Evolutionary conservation across 1,140 invertebrate species (phyloP), one percentile per base, ranked within the genome.

Genomic region (Scaptodrosophila lebanonensis): DNA sequence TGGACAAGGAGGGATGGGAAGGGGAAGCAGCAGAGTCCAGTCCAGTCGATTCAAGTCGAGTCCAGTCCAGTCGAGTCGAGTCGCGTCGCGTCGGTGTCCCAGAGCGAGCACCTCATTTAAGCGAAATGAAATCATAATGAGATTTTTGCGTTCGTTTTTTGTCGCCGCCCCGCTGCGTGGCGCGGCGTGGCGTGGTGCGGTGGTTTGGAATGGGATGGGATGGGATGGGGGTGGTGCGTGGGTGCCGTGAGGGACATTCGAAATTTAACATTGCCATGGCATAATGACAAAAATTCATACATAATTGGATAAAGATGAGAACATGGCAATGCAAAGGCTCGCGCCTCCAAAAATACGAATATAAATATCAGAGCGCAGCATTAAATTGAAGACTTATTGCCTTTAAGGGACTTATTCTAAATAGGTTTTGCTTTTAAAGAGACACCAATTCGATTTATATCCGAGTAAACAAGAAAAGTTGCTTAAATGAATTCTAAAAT

Each of bases 121-220:
- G 66, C 79, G 73, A 84, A 84, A 84, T 84, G 79, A 84, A 84
- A 84, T 84, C 79, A 83, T 84, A 84, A 84, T 84, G 79, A 84
- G 79, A 84, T 84, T 84, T 79, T 79, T 76, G 71, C 71, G 75
- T 82, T 79, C 60, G 64, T 72, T 70, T 76, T 76, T 66, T 66
- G 54, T 61, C 59, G 58, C 62, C 58, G 53, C 66, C 65, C 29
- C 64, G 40, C 36, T 1, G 4, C 22, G 4, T 11, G 16, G 7
- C 15, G 11, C 29, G 22, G 9, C 17, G 36, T 36, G 25, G 13
- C 6, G 27, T 15, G 29, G 2, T n/a, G 27, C n/a, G 40, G 11
- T n/a, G n/a, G 29, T 3, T 17, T 16, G n/a, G 20, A 20, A 4
- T 11, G 12, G 22, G 38, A 15, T 15, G 12, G 47, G 20, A 29